Evolutionary conservation across 2,888 invertebrate species (phyloP).

Genomic region (Trichogramma evanescens): DNA sequence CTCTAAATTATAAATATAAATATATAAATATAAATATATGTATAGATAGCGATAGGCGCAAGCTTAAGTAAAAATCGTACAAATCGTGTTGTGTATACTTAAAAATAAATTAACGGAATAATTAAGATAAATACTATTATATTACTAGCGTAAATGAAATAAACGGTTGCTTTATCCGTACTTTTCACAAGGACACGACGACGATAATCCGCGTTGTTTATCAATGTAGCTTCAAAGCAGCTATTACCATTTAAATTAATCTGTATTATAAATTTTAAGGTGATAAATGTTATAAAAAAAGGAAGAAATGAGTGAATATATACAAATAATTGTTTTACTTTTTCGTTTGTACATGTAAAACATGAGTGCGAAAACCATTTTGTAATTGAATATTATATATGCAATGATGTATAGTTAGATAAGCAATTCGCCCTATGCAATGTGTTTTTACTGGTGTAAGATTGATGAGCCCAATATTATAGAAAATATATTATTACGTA

Average conservation of each 20-base stretch:
- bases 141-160: slow-evolving; percentile 8
- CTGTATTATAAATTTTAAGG: slow-evolving; percentile 22
- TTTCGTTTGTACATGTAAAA: slow-evolving; percentile 18
- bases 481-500: too few relatives aligned
- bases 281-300: slow-evolving; percentile 23
- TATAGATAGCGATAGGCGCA: slow-evolving; percentile 9
- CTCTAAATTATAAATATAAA: not conserved
- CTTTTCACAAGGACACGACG: too few relatives aligned
- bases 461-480: too few relatives aligned
- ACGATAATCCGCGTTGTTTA: slow-evolving; percentile 12
- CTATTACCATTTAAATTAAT: slow-evolving; percentile 24
- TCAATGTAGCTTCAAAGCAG: slow-evolving; percentile 31
- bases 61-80: slow-evolving; percentile 45
- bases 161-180: not conserved
- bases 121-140: slow-evolving; percentile 16
- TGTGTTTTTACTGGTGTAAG: slow-evolving; percentile 6
- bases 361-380: slow-evolving; percentile 22
- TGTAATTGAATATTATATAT: slow-evolving; percentile 28
- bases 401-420: slow-evolving; percentile 18
- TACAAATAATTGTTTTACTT: slow-evolving; percentile 12
- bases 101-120: slow-evolving; percentile 40
- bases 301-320: slow-evolving; percentile 17
- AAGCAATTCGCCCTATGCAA: slow-evolving; percentile 16
- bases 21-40: slow-evolving; percentile 10
- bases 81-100: slow-evolving; percentile 47